Base-by-base conservation (phyloP, 2,113 vertebrate species). In the Pseudopodoces humilis region DNA sequence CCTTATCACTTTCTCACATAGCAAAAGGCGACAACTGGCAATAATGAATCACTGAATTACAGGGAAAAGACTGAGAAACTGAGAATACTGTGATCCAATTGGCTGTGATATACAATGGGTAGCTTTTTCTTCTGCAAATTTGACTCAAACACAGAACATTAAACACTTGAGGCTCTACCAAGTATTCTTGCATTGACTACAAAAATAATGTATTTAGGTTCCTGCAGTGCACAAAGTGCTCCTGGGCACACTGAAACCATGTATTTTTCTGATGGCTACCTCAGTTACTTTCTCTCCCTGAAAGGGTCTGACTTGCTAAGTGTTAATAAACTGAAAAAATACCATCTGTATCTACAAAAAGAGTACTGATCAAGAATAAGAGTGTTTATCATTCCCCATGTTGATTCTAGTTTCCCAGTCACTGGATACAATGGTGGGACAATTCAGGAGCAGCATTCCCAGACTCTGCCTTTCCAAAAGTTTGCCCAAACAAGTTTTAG, bases 1-100 rank as follows among this genome's bases (percentile, higher is more conserved):
- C 50, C 90, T 87, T 76, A 90, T 41, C 70, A 78, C 58, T 58
- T 85, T 96, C 82, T 76, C 85, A 72, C 85, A 86, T 4, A 75
- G 53, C 50, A 80, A 85, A 85, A 93, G 46, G 50, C 3, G 25
- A 83, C 75, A 93, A 83, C 41, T 58, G 86, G 41, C 37, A 85
- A 71, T 76, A 91, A 92, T 15, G 25, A 87, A 88, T 9, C 1
- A 69, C 37, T 65, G 27, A 79, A 96, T 62, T 76, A 82, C 31
- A 82, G 37, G 65, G 49, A n/a, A 87, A 89, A 79, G 20, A 49
- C 28, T 60, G 49, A 87, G 17, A 49, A 91, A 84, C 52, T 82
- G 71, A 56, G 30, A 75, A 82, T 47, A 22, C 21, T 46, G 8
- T 24, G 28, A 79, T 52, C 15, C 49, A 79, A 56, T 76, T 68